Evolutionary conservation across 2,888 invertebrate species (phyloP).

Genomic region (Cheilosia impressa): DNA sequence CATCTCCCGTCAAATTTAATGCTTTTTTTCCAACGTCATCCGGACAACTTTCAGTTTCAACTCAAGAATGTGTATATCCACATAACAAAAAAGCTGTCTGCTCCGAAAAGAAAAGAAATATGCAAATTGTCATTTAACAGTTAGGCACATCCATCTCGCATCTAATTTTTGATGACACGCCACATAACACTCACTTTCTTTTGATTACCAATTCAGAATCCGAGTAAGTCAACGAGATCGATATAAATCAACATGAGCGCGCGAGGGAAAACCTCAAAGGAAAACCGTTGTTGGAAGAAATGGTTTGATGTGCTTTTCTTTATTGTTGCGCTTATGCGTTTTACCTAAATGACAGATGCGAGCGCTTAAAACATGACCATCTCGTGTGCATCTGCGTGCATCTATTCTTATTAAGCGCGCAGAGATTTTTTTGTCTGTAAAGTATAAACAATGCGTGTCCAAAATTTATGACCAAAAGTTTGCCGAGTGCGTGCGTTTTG

Average conservation of each 20-base stretch:
- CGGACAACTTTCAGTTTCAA: conserved; percentile 39
- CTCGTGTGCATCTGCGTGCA: conserved; percentile 31
- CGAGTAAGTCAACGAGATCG: neutral
- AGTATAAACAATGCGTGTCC: neutral
- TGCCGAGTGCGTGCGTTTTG: conserved; percentile 30
- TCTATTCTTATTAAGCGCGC: conserved; percentile 27
- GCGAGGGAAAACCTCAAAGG: neutral
- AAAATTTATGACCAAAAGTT: conserved; percentile 35
- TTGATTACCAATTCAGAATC: conserved; percentile 48
- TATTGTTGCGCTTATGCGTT: conserved; percentile 3
- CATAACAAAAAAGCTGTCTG: neutral
- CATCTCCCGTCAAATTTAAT: conserved; percentile 12
- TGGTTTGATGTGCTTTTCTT: neutral
- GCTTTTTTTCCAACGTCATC: neutral
- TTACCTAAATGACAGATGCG: conserved; percentile 35
- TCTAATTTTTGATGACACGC: neutral
- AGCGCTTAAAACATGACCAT: neutral
- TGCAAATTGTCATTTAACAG: conserved; percentile 30
- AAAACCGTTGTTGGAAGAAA: conserved; percentile 23
- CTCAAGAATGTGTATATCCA: conserved; percentile 14
- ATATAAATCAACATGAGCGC: conserved; percentile 5
- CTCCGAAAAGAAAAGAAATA: conserved; percentile 21
- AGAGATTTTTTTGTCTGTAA: neutral
- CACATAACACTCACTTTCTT: conserved; percentile 48
- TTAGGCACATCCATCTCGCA: conserved; percentile 1